These are phyloP conservation scores for Timandra comae DNA, from an alignment of 2,888 invertebrate genomes.

Conservation along the genomic window DNA sequence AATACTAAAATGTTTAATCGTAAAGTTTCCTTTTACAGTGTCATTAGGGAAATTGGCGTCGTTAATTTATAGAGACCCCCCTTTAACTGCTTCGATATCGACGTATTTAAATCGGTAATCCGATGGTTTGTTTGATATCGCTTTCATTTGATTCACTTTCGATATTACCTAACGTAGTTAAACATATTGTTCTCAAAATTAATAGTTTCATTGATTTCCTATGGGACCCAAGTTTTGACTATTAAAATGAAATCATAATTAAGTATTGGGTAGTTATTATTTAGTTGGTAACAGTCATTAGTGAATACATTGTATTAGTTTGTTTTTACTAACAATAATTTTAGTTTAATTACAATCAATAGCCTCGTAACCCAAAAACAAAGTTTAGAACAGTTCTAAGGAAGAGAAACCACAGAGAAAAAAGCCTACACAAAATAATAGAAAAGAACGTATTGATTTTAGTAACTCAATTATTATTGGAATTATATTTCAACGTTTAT, in stretches of 20 bases:
- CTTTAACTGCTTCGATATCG: conserved; percentile 64
- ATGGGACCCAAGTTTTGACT: conserved; percentile 6
- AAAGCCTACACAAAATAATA: too few relatives aligned
- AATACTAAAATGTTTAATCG: conserved; percentile 52
- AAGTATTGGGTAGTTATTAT: background rate
- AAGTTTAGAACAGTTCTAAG: too few relatives aligned
- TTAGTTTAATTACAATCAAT: too few relatives aligned
- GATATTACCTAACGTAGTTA: conserved; percentile 10
- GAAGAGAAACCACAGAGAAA: too few relatives aligned
- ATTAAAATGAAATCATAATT: conserved; percentile 9
- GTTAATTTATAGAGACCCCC: conserved; percentile 67
- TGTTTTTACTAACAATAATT: too few relatives aligned
- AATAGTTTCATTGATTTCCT: conserved; percentile 1
- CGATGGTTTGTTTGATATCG: conserved; percentile 69
- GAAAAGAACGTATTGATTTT: too few relatives aligned
- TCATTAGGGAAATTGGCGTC: conserved; percentile 73
- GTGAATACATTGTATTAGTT: background rate
- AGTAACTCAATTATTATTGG: too few relatives aligned
- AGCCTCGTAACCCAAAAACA: too few relatives aligned
- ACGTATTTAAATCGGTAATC: conserved; percentile 70
- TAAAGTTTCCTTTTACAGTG: conserved; percentile 72
- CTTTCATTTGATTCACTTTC: conserved; percentile 54
- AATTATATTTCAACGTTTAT: too few relatives aligned
- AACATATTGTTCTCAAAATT: background rate
- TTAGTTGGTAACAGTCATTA: background rate